Evolutionary conservation across 2,113 vertebrate genomes (phyloP).

Genomic region (Pelobates fuscus): DNA sequence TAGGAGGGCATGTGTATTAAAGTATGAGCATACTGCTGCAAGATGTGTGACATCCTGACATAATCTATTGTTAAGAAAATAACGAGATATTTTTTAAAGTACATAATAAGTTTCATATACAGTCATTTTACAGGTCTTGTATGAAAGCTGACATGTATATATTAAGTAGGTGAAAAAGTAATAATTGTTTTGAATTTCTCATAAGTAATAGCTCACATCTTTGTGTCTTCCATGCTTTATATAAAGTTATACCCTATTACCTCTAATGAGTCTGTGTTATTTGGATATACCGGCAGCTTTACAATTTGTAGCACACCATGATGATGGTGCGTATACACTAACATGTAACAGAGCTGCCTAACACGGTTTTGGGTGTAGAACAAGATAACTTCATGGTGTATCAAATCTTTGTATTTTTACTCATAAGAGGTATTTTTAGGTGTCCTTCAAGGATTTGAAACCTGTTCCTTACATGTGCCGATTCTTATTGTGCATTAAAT

Average conservation of each 20-base stretch:
- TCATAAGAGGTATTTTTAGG: too few relatives aligned
- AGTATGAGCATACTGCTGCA: neutral
- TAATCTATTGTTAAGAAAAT: neutral
- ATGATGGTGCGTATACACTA: too few relatives aligned
- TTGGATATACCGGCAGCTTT: conserved; percentile 6
- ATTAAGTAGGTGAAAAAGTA: conserved; percentile 37
- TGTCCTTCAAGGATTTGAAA: too few relatives aligned
- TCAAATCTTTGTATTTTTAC: too few relatives aligned
- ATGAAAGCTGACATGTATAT: conserved; percentile 3
- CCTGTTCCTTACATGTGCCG: too few relatives aligned
- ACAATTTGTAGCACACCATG: too few relatives aligned
- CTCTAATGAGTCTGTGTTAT: conserved; percentile 31
- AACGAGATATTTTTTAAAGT: neutral
- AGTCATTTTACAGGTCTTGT: neutral
- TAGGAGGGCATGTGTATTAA: neutral
- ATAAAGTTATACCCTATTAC: conserved; percentile 15
- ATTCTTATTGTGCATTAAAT: too few relatives aligned
- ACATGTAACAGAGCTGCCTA: too few relatives aligned
- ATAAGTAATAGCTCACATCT: conserved; percentile 22
- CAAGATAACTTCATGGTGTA: too few relatives aligned
- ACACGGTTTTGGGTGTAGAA: too few relatives aligned
- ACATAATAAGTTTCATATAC: conserved; percentile 24
- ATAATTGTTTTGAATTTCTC: conserved; percentile 32
- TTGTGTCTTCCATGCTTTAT: conserved; percentile 18
- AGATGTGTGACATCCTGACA: neutral